Percentiles rank a stretch among this genome's conserved stretches.
phyloP scores from a whole-genome alignment of 2,113 vertebrate genomes.

The Microcebus jonahi region DNA sequence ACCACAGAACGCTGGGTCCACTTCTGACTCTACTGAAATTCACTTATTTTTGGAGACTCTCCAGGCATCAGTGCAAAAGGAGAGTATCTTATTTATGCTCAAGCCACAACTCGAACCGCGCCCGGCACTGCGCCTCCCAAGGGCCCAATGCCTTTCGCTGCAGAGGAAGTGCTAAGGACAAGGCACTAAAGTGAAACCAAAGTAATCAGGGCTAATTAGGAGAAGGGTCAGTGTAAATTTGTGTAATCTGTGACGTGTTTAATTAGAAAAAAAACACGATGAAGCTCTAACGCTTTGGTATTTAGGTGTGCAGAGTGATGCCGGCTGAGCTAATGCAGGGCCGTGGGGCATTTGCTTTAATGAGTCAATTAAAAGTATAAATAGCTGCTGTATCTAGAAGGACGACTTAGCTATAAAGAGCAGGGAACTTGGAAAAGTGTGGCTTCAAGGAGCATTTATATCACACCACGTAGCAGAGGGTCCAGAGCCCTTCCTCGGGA shows the following conservation, averaged over 20 bases:
- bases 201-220: background rate
- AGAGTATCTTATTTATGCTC: background rate
- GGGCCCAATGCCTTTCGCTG: no score
- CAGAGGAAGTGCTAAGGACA: background rate
- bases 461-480: fast-evolving
- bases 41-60: background rate
- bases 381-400: background rate
- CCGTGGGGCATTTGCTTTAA: background rate
- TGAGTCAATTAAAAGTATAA: background rate
- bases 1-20: background rate
- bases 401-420: background rate
- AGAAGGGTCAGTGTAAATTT: background rate
- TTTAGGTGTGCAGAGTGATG: background rate
- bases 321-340: background rate
- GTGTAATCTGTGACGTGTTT: background rate
- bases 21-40: background rate
- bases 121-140: background rate
- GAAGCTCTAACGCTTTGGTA: background rate
- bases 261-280: background rate
- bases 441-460: background rate
- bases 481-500: background rate
- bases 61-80: background rate
- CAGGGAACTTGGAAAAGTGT: background rate
- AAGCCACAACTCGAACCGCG: no score
- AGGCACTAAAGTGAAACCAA: background rate